Percentiles rank a stretch among this genome's conserved stretches.
Evolutionary conservation across 2,113 vertebrate species (phyloP).

Genomic region (Trogon surrucura): DNA sequence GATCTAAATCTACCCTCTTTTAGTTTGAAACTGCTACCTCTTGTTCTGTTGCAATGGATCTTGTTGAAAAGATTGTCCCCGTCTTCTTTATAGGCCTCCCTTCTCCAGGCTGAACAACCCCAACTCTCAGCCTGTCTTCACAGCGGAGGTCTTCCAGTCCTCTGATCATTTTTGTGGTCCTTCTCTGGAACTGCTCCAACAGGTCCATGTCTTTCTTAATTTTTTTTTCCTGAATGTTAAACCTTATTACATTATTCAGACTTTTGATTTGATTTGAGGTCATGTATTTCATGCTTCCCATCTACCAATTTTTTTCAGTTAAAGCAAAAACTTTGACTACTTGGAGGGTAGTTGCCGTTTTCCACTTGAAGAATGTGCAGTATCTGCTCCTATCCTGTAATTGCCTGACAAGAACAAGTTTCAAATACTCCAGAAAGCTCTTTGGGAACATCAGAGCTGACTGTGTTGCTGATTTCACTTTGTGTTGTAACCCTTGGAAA

Average conservation of each 20-base stretch:
- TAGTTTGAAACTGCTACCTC: too few relatives aligned
- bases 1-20: too few relatives aligned
- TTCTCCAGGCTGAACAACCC: too few relatives aligned
- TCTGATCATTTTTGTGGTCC: too few relatives aligned
- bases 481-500: neutral
- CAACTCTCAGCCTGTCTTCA: too few relatives aligned
- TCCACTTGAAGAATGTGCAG: neutral
- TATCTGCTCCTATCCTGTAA: neutral
- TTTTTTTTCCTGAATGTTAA: neutral
- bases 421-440: neutral
- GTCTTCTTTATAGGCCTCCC: too few relatives aligned
- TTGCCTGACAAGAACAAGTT: neutral
- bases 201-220: too few relatives aligned
- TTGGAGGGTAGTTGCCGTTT: neutral
- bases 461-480: neutral
- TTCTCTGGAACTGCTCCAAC: too few relatives aligned
- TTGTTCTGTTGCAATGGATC: too few relatives aligned
- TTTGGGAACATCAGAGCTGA: neutral
- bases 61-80: too few relatives aligned
- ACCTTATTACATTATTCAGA: neutral
- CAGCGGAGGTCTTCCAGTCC: too few relatives aligned
- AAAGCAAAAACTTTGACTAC: neutral
- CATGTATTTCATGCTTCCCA: neutral
- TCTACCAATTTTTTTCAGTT: neutral
- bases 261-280: neutral